phyloP scores from a whole-genome alignment of 2,797 vertebrate genomes.

The Cossypha heuglini region DNA sequence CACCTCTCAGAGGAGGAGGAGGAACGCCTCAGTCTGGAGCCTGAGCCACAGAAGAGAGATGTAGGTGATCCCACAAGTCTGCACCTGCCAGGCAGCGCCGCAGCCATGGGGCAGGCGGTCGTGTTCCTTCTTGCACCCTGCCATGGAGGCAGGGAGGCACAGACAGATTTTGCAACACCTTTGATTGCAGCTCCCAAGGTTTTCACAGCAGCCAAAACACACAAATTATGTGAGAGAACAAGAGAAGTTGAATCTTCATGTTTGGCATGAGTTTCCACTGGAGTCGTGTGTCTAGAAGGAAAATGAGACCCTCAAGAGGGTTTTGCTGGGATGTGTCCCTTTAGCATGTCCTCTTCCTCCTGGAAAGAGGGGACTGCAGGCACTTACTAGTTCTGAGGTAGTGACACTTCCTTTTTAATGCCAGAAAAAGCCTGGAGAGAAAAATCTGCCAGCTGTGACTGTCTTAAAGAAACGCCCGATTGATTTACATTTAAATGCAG shows the following conservation, averaged over 20 bases:
- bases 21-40: neutral
- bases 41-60: neutral
- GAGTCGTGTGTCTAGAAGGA: rapidly evolving
- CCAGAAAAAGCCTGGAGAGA: neutral
- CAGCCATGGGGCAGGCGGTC: neutral
- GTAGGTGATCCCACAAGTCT: neutral
- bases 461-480: neutral
- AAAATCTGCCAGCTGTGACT: neutral
- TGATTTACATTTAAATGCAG: slow-evolving; percentile 17
- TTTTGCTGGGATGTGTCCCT: neutral
- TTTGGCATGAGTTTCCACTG: neutral
- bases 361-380: neutral
- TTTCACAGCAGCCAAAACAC: neutral
- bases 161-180: neutral
- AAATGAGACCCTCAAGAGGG: neutral
- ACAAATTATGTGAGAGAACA: neutral
- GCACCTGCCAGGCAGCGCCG: neutral
- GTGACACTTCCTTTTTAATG: neutral
- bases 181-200: neutral
- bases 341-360: neutral
- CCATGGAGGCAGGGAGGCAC: neutral
- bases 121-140: neutral
- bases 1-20: neutral
- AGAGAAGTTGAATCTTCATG: neutral
- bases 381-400: neutral